A percentile compares a stretch with the other conserved stretches of the same genome.
These are phyloP conservation scores for Platycercus adscitus DNA, from an alignment of 2,113 vertebrate genomes.

Conservation along the genomic window DNA sequence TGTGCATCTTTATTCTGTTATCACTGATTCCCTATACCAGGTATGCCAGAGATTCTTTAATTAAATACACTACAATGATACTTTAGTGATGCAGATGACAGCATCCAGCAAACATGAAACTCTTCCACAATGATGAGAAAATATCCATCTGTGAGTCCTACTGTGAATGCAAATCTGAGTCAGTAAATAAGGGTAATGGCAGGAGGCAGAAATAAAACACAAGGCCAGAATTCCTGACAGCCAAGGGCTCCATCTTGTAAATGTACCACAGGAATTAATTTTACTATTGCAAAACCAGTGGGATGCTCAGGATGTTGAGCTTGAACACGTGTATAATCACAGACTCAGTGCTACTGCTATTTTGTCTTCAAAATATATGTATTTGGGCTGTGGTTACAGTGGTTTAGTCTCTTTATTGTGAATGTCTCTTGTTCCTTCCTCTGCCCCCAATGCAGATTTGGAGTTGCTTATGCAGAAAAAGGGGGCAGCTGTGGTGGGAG, in stretches of 20 bases:
- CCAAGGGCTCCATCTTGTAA: not conserved
- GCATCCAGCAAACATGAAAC: not conserved
- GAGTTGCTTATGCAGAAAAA: not conserved
- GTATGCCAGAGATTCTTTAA: not conserved
- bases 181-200: not conserved
- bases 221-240: not conserved
- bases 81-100: not conserved
- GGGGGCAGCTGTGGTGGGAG: not conserved
- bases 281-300: not conserved
- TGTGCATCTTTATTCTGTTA: not conserved
- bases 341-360: not conserved
- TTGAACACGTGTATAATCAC: not conserved
- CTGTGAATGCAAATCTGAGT: not conserved
- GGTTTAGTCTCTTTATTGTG: not conserved
- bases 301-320: not conserved
- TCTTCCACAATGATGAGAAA: not conserved
- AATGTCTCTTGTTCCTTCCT: not conserved
- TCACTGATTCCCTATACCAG: not conserved
- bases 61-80: not conserved
- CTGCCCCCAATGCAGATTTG: fast-evolving
- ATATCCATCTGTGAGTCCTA: not conserved
- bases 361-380: not conserved
- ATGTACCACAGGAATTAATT: not conserved
- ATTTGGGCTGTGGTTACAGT: not conserved
- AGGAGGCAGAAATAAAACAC: not conserved